These are phyloP conservation scores for Enteromius thamalakanensis DNA, from an alignment of 2,797 vertebrate species.

Conservation along the genomic window DNA sequence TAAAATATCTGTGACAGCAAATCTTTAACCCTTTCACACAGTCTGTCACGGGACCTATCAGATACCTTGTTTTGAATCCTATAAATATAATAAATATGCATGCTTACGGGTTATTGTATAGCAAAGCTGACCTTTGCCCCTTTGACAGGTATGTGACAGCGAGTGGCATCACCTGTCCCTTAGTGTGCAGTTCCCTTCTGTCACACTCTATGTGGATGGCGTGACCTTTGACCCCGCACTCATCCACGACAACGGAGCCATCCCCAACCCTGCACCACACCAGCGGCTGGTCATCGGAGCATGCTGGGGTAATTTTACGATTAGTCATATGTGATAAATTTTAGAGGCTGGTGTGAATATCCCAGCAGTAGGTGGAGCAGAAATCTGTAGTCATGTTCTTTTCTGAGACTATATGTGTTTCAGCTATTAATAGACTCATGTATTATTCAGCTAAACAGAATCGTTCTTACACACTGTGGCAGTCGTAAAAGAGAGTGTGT, in stretches of 20 bases:
- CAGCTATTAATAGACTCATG: slow-evolving; percentile 76
- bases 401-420: slow-evolving; percentile 66
- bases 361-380: slow-evolving; percentile 16
- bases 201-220: slow-evolving; percentile 92
- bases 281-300: slow-evolving; percentile 92
- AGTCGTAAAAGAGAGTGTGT: slow-evolving; percentile 3
- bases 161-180: slow-evolving; percentile 98
- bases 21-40: neutral
- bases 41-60: neutral
- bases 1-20: slow-evolving; percentile 67
- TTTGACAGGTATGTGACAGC: slow-evolving; percentile 89
- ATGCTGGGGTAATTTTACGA: slow-evolving; percentile 84
- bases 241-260: slow-evolving; percentile 95
- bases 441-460: slow-evolving; percentile 76
- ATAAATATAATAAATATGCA: slow-evolving; percentile 61
- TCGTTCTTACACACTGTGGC: slow-evolving; percentile 25
- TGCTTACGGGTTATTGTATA: neutral
- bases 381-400: slow-evolving; percentile 30
- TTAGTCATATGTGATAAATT: neutral
- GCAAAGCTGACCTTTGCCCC: slow-evolving; percentile 33
- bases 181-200: slow-evolving; percentile 94
- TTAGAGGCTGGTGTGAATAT: neutral
- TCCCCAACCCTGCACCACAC: slow-evolving; percentile 85
- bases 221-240: slow-evolving; percentile 97
- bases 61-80: neutral